phyloP scores from a whole-genome alignment of 2,113 vertebrate genomes.

The Elephantulus edwardii region DNA sequence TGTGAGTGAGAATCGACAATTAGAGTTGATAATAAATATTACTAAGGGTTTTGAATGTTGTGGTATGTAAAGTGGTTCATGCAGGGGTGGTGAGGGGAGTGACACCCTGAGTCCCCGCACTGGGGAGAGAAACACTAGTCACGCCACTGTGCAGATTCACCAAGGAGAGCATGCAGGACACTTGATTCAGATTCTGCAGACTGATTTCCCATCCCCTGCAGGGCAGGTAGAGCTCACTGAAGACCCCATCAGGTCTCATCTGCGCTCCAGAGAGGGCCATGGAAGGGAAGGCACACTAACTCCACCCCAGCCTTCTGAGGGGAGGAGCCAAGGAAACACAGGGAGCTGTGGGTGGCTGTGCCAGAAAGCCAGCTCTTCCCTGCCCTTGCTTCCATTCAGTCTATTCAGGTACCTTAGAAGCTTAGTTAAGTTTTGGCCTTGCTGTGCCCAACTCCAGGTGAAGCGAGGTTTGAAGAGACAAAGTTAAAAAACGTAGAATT shows the following conservation, averaged over 20 bases:
- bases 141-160: too few relatives aligned
- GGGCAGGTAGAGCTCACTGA: neutral
- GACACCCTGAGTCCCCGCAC: too few relatives aligned
- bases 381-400: neutral
- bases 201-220: neutral
- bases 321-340: neutral
- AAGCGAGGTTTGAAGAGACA: neutral
- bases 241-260: neutral
- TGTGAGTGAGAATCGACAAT: too few relatives aligned
- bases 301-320: neutral
- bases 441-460: neutral
- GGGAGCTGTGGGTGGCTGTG: neutral
- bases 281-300: accelerated
- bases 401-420: neutral
- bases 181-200: neutral
- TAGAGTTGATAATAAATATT: too few relatives aligned
- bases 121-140: too few relatives aligned
- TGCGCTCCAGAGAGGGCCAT: neutral
- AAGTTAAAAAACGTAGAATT: neutral
- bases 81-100: too few relatives aligned
- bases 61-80: too few relatives aligned
- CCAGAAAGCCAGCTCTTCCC: neutral
- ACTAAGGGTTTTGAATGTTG: too few relatives aligned
- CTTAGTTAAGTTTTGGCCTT: neutral
- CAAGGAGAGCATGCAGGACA: neutral